phyloP scores from a whole-genome alignment of 2,113 vertebrate genomes.

The Engystomops pustulosus region DNA sequence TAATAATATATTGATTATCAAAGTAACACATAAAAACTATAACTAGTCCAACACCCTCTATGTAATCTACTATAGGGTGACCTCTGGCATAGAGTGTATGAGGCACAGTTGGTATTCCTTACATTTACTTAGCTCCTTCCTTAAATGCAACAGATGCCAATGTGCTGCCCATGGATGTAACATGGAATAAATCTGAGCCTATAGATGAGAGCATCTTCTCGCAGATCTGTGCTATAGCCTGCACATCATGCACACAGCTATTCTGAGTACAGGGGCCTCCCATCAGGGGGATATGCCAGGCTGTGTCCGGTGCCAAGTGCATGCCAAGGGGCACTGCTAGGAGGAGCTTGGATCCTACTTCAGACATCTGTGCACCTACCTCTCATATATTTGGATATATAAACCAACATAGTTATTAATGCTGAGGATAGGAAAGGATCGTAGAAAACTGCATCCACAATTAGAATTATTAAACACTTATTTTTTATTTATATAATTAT shows the following conservation, averaged over 20 bases:
- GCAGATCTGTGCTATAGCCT: not conserved
- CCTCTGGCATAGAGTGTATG: not conserved
- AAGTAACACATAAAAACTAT: not conserved
- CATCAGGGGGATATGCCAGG: constrained; percentile 73
- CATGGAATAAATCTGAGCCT: not conserved
- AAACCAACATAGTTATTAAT: not conserved
- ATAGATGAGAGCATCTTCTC: not conserved
- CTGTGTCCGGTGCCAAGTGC: constrained; percentile 73
- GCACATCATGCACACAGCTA: not conserved
- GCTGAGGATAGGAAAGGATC: not conserved
- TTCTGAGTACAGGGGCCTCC: constrained; percentile 36
- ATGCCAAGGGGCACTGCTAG: constrained; percentile 77
- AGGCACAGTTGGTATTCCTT: not conserved
- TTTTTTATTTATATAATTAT: too few species aligned
- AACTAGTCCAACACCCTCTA: not conserved
- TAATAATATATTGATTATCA: not conserved
- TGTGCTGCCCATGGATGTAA: not conserved
- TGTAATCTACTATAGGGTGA: not conserved
- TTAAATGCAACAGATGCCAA: constrained; percentile 24
- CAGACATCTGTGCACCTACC: constrained; percentile 84
- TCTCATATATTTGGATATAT: not conserved
- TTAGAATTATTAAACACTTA: not conserved
- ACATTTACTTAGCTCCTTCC: not conserved
- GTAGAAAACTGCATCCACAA: not conserved
- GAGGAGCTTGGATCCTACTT: constrained; percentile 74